phyloP scores from a whole-genome alignment of 2,113 vertebrate species.

The Spea multiplicata region DNA sequence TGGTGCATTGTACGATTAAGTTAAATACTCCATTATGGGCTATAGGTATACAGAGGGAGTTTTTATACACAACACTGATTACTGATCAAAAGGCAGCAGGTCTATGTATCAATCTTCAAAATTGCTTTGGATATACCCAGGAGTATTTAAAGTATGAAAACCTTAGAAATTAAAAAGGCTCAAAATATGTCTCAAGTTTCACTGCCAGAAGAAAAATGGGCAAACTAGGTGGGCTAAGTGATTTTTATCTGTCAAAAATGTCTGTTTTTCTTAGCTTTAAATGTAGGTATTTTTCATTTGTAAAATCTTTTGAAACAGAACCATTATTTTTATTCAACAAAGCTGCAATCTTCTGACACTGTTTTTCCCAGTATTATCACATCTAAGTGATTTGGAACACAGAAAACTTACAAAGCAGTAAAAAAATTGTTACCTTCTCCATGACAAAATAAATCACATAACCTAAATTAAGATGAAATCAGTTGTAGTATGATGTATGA shows the following conservation, averaged over 20 bases:
- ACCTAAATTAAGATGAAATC: too few relatives aligned
- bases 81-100: conserved; percentile 1
- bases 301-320: not conserved
- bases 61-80: conserved; percentile 28
- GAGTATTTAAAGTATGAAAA: conserved; percentile 11
- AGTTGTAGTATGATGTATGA: too few relatives aligned
- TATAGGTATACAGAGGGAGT: conserved; percentile 24
- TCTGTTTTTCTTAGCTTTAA: conserved; percentile 1
- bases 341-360: not conserved
- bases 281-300: conserved; percentile 7
- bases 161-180: not conserved
- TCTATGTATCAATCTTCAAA: conserved; percentile 13
- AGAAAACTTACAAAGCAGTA: too few relatives aligned
- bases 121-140: conserved; percentile 13
- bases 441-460: too few relatives aligned
- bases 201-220: not conserved
- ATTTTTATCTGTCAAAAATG: conserved; percentile 7
- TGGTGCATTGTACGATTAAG: conserved; percentile 7
- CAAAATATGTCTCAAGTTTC: conserved; percentile 7
- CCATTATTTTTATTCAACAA: not conserved
- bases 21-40: conserved; percentile 22
- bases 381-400: not conserved
- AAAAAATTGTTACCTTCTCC: too few relatives aligned
- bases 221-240: conserved; percentile 4
- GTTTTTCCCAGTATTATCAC: not conserved